Percentiles rank a stretch among this genome's conserved stretches.
phyloP scores from a whole-genome alignment of 1,140 invertebrate species.

The Panagrolaimus sp. region DNA sequence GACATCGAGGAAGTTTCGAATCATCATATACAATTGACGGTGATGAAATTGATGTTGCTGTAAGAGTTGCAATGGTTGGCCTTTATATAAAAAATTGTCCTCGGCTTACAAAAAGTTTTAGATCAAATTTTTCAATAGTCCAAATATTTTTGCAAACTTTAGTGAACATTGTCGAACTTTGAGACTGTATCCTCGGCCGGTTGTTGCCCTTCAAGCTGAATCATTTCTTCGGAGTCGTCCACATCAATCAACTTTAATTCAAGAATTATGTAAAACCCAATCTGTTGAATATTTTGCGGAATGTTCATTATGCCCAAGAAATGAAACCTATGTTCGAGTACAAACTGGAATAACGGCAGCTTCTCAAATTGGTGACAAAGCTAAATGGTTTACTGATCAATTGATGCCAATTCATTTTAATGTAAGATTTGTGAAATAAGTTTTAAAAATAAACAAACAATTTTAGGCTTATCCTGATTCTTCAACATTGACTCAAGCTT shows the following conservation, averaged over 20 bases:
- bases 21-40: conserved; percentile 34
- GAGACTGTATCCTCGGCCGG: conserved; percentile 88
- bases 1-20: conserved; percentile 16
- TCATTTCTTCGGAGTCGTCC: conserved; percentile 90
- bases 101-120: conserved; percentile 61
- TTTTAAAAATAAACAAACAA: too few relatives aligned
- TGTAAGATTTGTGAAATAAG: conserved; percentile 55
- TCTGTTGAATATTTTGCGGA: conserved; percentile 97
- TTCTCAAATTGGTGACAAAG: conserved; percentile 86
- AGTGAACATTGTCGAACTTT: conserved; percentile 92
- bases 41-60: conserved; percentile 81
- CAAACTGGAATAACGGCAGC: conserved; percentile 83
- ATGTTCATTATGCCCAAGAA: conserved; percentile 90
- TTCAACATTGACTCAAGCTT: conserved; percentile 61
- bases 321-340: conserved; percentile 90
- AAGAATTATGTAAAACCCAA: conserved; percentile 74
- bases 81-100: conserved; percentile 7
- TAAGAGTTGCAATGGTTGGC: conserved; percentile 88
- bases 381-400: conserved; percentile 80
- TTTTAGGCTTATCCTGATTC: conserved; percentile 42
- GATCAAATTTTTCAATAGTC: conserved; percentile 94
- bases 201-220: conserved; percentile 96
- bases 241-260: conserved; percentile 73
- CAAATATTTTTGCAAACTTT: conserved; percentile 92
- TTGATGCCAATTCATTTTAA: conserved; percentile 83